Evolutionary conservation across 2,888 invertebrate genomes (phyloP), one percentile per base, ranked within the genome.

Genomic region (Xanthia icteritia): DNA sequence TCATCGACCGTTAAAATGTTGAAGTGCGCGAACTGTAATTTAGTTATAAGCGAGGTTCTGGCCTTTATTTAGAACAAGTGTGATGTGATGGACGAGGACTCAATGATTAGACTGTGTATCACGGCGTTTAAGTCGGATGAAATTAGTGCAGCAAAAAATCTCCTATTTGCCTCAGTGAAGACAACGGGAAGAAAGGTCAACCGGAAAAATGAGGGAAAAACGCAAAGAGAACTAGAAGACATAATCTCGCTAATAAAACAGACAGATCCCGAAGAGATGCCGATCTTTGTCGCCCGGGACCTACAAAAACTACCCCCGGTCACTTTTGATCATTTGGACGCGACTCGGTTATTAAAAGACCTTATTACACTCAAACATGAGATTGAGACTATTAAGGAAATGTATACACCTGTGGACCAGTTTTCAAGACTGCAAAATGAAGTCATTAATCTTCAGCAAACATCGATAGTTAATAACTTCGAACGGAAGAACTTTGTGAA

Each of bases 251-350:
- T 65, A n/a, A 65, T 65, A 65, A 65, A 65, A 65, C 64, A 65
- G 45, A 65, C 45, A 42, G 45, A 65, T 65, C 64, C 64, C 27
- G 64, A 65, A 65, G 64, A 65, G 3, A n/a, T 65, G 42, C 64
- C 64, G 64, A 45, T 65, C 45, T 45, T 65, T 45, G 65, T 65
- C 64, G 64, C 64, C n/a, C n/a, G n/a, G n/a, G n/a, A n/a, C n/a
- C n/a, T n/a, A n/a, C n/a, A n/a, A n/a, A n/a, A n/a, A n/a, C n/a
- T n/a, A n/a, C n/a, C n/a, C n/a, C n/a, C n/a, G n/a, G n/a, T n/a
- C n/a, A 65, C 65, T 27, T 65, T 65, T 9, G 65, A 65, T 65
- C 65, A 65, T 39, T 39, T 23, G n/a, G 64, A 64, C 15, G 64
- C 64, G 42, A 64, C 64, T 2, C n/a, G 64, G 39, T 1, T 64